phyloP scores from a whole-genome alignment of 2,113 vertebrate species.

The Cyanocitta stelleri region DNA sequence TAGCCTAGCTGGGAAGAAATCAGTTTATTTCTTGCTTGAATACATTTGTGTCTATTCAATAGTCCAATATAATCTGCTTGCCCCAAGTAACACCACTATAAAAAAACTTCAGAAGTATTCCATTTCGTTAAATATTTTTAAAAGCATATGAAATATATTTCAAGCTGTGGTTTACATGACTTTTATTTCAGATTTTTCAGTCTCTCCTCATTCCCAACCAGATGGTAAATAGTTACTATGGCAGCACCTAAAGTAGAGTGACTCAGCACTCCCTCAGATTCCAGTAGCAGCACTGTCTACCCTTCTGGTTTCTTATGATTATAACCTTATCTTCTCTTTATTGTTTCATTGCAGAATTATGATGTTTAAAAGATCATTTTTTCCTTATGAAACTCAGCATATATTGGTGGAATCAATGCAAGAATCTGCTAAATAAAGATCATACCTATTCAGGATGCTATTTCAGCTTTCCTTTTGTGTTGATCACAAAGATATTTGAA shows the following conservation, averaged over 20 bases:
- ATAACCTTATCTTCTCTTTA: neutral
- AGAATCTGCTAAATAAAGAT: neutral
- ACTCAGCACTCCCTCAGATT: constrained; percentile 36
- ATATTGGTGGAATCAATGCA: neutral
- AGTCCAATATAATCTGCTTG: neutral
- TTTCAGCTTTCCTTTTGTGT: neutral
- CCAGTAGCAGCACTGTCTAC: neutral
- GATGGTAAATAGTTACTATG: constrained; percentile 46
- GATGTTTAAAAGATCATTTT: neutral
- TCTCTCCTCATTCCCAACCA: neutral
- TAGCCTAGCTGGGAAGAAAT: neutral
- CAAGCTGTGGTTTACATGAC: neutral
- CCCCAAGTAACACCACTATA: neutral
- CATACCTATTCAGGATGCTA: neutral
- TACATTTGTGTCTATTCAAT: neutral
- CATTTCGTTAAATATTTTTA: neutral
- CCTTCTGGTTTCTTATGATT: neutral
- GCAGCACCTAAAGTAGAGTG: constrained; percentile 3
- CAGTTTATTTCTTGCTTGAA: neutral
- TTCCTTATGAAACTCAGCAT: neutral
- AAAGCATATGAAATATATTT: neutral
- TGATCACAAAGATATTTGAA: neutral
- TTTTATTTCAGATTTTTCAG: neutral
- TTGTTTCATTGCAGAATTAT: neutral
- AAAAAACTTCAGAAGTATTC: neutral